Evolutionary conservation across 2,888 invertebrate genomes (phyloP), one percentile per base, ranked within the genome.

Genomic region (Altica lythri): DNA sequence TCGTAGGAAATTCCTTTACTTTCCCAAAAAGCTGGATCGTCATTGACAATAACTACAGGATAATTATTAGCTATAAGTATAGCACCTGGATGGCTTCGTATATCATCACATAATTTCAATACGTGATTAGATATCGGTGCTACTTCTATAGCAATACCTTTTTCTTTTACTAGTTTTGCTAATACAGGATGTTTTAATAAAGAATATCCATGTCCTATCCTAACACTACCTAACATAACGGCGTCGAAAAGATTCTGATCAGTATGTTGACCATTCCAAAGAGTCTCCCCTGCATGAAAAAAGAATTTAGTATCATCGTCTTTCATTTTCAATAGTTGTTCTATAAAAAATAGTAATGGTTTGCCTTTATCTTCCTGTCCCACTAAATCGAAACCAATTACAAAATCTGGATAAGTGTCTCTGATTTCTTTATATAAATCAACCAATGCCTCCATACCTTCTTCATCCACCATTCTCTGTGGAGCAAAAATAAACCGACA

Each of bases 331-430:
- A 65, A 29, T 1, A 71, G 60, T 44, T 64, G 55, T 0, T 79
- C 77, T 0, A 83, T 77, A 58, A 86, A 89, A 2, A 81, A 79
- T 29, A 78, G 72, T 0, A 91, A 71, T 0, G 90, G 86, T 30
- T 75, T 72, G 0, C 90, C 89, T 32, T 74, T 63, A 68, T 91
- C 91, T 70, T 92, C 91, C 69, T 89, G 88, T 0, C 90, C 90
- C 0, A 91, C 90, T 57, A 92, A 77, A 77, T 92, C 92, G 63
- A 91, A 91, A 2, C 92, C 92, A 19, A 85, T 86, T 16, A 91
- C 77, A 53, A 86, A 82, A 8, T 85, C 79, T 0, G 89, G 86
- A 49, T 57, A 67, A 14, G 40, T 34, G 5, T 32, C 34, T 18
- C 52, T 56, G 30, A 67, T 35, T 17, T 51, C 45, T 12, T 55